phyloP scores from a whole-genome alignment of 2,113 vertebrate genomes.

The Caranx ignobilis region DNA sequence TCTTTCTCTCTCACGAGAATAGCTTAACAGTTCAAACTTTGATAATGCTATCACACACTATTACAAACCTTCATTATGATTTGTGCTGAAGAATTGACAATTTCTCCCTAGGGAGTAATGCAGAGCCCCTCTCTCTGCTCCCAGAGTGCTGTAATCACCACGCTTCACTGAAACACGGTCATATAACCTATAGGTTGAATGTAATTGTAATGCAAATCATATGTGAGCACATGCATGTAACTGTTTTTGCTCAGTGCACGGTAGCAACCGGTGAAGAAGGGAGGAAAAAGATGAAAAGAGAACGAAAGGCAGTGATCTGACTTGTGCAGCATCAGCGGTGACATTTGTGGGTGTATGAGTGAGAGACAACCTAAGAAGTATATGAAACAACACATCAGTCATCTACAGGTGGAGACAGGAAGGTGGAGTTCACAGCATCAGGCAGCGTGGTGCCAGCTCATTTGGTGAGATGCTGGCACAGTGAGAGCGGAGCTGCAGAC shows the following conservation, averaged over 20 bases:
- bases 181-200: constrained; percentile 12
- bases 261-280: constrained; percentile 24
- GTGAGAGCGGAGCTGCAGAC: constrained; percentile 10
- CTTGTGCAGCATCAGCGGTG: constrained; percentile 51
- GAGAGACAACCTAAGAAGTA: constrained; percentile 67
- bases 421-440: constrained; percentile 62
- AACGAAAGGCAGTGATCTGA: constrained; percentile 64
- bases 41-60: constrained; percentile 88
- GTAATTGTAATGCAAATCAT: constrained; percentile 59
- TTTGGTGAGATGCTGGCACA: constrained; percentile 50
- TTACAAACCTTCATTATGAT: constrained; percentile 89
- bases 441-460: constrained; percentile 52
- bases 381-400: constrained; percentile 69
- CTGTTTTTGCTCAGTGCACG: constrained; percentile 7
- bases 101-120: constrained; percentile 50
- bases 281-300: constrained; percentile 40
- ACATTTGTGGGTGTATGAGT: constrained; percentile 64
- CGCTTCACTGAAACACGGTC: constrained; percentile 27
- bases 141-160: constrained; percentile 24
- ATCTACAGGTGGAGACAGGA: constrained; percentile 65
- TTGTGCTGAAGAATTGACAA: constrained; percentile 49
- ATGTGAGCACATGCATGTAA: constrained; percentile 16
- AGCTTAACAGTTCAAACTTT: constrained; percentile 84
- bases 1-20: constrained; percentile 36
- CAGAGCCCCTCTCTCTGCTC: constrained; percentile 4